Evolutionary conservation across 2,797 vertebrate genomes (phyloP).

Genomic region (Poecile montanus): DNA sequence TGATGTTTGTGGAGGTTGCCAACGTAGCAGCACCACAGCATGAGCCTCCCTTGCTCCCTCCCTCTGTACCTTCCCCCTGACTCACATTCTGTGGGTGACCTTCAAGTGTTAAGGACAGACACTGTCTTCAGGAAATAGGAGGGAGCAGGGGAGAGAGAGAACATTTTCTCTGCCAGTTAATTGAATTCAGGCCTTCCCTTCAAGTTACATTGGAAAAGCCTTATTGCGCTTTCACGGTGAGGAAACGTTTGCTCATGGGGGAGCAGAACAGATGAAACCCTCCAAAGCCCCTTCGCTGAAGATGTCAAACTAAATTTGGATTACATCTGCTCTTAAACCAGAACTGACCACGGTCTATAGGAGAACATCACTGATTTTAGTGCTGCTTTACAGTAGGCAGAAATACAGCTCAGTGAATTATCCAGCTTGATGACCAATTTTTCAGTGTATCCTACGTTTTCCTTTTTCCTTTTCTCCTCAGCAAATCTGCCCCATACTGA

Average conservation of each 20-base stretch:
- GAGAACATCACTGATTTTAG: not conserved
- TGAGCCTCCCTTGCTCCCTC: not conserved
- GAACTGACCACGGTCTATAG: not conserved
- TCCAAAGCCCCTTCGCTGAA: not conserved
- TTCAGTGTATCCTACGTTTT: not conserved
- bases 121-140: not conserved
- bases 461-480: not conserved
- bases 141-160: not conserved
- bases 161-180: slow-evolving; percentile 52
- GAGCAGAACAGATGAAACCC: not conserved
- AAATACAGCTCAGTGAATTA: not conserved
- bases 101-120: slow-evolving; percentile 37
- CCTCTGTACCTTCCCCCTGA: not conserved
- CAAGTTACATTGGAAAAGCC: slow-evolving; percentile 8
- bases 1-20: slow-evolving; percentile 23
- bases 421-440: not conserved
- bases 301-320: slow-evolving; percentile 22
- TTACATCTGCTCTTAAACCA: not conserved
- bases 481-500: slow-evolving; percentile 35
- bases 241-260: not conserved
- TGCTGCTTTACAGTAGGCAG: not conserved
- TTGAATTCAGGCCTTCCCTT: slow-evolving; percentile 42
- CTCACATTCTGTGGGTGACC: not conserved
- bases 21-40: not conserved
- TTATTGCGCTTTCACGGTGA: not conserved